A percentile compares a stretch with the other conserved stretches of the same genome.
Evolutionary conservation across 2,888 invertebrate genomes (phyloP).

Genomic region (Phytoseiulus persimilis): DNA sequence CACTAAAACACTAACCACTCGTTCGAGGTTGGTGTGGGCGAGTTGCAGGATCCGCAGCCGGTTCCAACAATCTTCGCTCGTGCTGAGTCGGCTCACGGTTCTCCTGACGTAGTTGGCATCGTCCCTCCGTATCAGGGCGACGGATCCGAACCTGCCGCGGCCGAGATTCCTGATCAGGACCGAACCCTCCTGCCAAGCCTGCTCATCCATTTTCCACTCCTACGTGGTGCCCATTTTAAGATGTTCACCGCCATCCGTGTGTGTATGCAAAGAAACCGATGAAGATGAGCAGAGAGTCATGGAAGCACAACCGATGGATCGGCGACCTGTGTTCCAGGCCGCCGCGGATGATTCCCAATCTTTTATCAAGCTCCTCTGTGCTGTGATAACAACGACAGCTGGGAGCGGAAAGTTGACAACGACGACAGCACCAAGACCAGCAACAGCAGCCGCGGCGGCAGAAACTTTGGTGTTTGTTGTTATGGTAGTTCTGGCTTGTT

Average conservation of each 20-base stretch:
- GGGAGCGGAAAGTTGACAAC: not conserved
- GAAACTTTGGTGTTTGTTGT: not conserved
- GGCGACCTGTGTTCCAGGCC: no score
- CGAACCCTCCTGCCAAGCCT: not conserved
- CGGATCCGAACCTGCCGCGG: not conserved
- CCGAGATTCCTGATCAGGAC: not conserved
- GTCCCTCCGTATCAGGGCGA: constrained; percentile 12
- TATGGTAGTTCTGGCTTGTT: not conserved
- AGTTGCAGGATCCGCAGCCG: constrained; percentile 6
- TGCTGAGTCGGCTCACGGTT: not conserved
- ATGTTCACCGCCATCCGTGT: not conserved
- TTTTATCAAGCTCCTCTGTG: no score
- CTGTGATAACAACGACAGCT: not conserved
- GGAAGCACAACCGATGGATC: no score
- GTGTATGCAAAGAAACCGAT: not conserved
- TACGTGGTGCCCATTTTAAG: not conserved
- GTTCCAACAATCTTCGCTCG: not conserved
- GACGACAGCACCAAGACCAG: not conserved
- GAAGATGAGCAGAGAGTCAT: no score
- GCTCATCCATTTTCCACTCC: not conserved
- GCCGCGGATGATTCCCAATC: no score
- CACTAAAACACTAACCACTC: constrained; percentile 16
- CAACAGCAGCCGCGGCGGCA: not conserved
- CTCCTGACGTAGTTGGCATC: not conserved
- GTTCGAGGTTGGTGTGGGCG: constrained; percentile 16